Evolutionary conservation across 2,797 vertebrate genomes (phyloP).

Genomic region (Todus mexicanus): DNA sequence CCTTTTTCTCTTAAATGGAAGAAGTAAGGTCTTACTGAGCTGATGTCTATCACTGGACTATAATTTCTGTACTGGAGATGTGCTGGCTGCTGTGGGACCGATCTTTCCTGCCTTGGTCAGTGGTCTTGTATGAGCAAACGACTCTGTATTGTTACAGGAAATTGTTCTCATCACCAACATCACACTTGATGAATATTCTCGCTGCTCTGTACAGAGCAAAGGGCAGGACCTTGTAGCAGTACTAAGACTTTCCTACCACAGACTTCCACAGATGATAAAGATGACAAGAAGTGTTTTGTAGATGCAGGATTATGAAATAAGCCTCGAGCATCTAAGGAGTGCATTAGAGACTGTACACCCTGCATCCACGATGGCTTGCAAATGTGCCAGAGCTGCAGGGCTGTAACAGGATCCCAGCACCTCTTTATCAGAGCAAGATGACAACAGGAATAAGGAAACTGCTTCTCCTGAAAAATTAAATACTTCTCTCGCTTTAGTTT

Average conservation of each 20-base stretch:
- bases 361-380: fast-evolving
- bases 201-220: background rate
- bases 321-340: background rate
- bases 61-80: fast-evolving
- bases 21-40: background rate
- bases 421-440: background rate
- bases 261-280: background rate
- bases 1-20: background rate
- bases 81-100: background rate
- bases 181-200: background rate
- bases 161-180: background rate
- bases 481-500: background rate
- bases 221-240: background rate
- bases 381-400: background rate
- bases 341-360: background rate
- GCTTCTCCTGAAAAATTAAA: background rate
- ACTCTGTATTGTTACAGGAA: background rate
- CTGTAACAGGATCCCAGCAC: background rate
- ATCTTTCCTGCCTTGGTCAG: background rate
- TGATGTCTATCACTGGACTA: background rate
- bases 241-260: background rate
- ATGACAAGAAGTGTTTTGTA: background rate
- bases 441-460: background rate
- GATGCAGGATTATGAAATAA: background rate
- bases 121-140: background rate